Conservation (phyloP, 2,888 invertebrate genomes). For the Sympetrum striolatum region DNA sequence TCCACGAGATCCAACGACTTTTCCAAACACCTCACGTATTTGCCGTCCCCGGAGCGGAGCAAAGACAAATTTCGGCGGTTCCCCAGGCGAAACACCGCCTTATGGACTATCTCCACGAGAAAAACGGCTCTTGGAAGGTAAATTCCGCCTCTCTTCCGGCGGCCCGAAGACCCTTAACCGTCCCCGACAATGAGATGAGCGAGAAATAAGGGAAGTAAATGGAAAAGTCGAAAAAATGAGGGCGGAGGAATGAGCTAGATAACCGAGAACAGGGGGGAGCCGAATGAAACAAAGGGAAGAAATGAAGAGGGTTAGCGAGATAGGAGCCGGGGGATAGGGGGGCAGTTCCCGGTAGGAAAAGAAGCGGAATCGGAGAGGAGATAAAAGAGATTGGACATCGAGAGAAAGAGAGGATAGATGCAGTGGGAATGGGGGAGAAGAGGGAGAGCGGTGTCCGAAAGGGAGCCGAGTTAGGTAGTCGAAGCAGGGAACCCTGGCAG, state of each 20-base stretch:
- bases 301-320: background rate
- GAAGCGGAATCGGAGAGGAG: background rate
- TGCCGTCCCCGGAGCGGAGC: no score
- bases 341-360: background rate
- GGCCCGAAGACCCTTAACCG: no score
- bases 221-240: background rate
- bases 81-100: no score
- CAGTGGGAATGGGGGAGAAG: background rate
- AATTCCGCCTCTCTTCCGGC: no score
- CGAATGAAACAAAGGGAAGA: background rate
- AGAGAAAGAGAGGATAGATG: background rate
- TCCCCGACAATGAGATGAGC: background rate
- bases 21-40: no score
- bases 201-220: background rate
- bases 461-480: background rate
- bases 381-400: background rate
- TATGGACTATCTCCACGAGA: no score
- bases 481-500: background rate
- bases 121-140: no score
- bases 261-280: background rate
- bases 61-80: no score
- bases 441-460: background rate
- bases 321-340: background rate
- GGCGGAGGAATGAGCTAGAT: background rate
- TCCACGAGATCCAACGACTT: no score